phyloP scores from a whole-genome alignment of 2,888 invertebrate species.

The Abscondita cerata region DNA sequence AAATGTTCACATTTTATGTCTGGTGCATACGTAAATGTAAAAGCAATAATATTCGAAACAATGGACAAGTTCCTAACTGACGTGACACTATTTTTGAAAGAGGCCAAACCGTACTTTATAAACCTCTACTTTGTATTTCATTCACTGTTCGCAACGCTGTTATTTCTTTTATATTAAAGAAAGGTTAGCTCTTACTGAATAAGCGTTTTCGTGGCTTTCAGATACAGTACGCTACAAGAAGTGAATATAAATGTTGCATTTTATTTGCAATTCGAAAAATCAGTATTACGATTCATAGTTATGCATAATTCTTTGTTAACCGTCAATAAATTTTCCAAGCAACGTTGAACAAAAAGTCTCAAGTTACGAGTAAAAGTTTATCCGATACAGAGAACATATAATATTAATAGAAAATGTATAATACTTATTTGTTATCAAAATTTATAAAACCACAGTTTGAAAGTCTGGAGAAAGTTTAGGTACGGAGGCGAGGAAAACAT shows the following conservation, averaged over 20 bases:
- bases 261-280: constrained; percentile 29
- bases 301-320: too few species aligned
- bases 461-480: constrained; percentile 22
- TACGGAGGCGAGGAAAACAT: constrained; percentile 21
- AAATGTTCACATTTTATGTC: neutral
- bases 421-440: constrained; percentile 1
- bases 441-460: constrained; percentile 14
- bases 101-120: constrained; percentile 21
- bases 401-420: neutral
- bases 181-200: constrained; percentile 34
- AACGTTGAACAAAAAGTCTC: too few species aligned
- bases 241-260: constrained; percentile 40
- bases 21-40: neutral
- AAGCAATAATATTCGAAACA: constrained; percentile 1
- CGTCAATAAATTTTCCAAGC: too few species aligned
- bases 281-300: constrained; percentile 13
- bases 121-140: constrained; percentile 38
- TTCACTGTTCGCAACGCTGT: constrained; percentile 34
- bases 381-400: too few species aligned
- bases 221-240: constrained; percentile 38
- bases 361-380: too few species aligned
- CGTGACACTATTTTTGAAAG: constrained; percentile 13
- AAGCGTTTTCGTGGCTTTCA: constrained; percentile 42
- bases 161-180: constrained; percentile 39
- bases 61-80: neutral